These are phyloP conservation scores for Camponotus fellah DNA, from an alignment of 2,888 invertebrate species.

Conservation along the genomic window DNA sequence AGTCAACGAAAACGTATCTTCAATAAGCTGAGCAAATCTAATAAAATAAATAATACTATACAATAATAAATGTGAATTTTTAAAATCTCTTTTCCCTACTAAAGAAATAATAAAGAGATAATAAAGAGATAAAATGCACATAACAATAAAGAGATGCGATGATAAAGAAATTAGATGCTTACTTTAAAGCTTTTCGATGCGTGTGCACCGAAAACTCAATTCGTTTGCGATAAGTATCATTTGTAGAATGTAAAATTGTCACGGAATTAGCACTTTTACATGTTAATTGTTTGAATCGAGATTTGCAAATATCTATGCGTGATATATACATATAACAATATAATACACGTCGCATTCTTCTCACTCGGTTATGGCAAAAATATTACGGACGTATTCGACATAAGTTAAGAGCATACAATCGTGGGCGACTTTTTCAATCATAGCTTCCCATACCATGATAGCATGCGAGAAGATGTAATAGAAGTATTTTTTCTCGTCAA, in stretches of 20 bases:
- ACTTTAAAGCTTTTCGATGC: constrained; percentile 44
- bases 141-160: too few species aligned
- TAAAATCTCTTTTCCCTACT: neutral
- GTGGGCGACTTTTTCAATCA: constrained; percentile 17
- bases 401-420: constrained; percentile 39
- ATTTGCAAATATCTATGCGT: constrained; percentile 16
- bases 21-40: constrained; percentile 48
- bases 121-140: too few species aligned
- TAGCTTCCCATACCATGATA: neutral
- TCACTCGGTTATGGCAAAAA: constrained; percentile 24
- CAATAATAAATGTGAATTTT: neutral
- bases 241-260: neutral
- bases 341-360: neutral
- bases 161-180: neutral
- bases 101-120: neutral
- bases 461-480: neutral
- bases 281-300: constrained; percentile 14
- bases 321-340: neutral
- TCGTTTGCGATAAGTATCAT: neutral
- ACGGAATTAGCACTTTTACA: neutral
- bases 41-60: neutral
- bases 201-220: constrained; percentile 21
- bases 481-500: constrained; percentile 29
- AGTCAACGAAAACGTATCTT: constrained; percentile 44
- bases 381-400: constrained; percentile 28